A percentile compares a stretch with the other conserved stretches of the same genome.
Conservation (phyloP, 2,113 vertebrate species). For the Sphyrna mokarran region DNA sequence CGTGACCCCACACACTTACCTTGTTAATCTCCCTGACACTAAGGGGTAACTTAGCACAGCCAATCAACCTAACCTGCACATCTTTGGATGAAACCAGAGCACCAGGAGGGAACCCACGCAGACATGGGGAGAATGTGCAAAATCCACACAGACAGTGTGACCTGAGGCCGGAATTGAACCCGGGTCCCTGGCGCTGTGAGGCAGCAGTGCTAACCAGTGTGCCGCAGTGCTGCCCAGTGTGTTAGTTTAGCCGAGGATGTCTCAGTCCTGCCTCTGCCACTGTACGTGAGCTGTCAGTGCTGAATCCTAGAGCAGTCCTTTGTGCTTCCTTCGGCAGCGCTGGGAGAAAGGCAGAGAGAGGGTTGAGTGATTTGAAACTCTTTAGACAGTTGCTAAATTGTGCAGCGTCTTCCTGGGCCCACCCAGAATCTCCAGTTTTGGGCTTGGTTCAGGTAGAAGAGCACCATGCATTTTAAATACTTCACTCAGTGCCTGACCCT, state of each 20-base stretch:
- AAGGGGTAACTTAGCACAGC: too few relatives aligned
- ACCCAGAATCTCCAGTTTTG: neutral
- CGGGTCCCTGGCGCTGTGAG: too few relatives aligned
- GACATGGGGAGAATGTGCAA: too few relatives aligned
- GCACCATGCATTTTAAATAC: neutral
- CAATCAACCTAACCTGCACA: too few relatives aligned
- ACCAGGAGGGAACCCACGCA: too few relatives aligned
- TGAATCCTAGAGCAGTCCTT: neutral
- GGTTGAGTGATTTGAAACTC: neutral
- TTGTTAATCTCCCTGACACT: too few relatives aligned
- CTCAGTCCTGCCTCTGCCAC: neutral
- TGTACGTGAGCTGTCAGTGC: neutral
- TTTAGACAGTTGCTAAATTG: neutral
- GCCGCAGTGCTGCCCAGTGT: too few relatives aligned
- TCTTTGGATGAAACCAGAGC: too few relatives aligned
- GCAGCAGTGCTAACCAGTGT: too few relatives aligned
- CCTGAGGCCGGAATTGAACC: too few relatives aligned
- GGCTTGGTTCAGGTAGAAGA: neutral
- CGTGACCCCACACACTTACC: too few relatives aligned
- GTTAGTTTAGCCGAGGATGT: neutral
- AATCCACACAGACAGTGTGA: too few relatives aligned
- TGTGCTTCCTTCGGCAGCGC: neutral
- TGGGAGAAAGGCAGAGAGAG: neutral
- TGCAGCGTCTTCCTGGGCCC: neutral
- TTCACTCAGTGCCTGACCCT: neutral